Conservation (phyloP, 2,113 vertebrate species). For the Ailurus styani region DNA sequence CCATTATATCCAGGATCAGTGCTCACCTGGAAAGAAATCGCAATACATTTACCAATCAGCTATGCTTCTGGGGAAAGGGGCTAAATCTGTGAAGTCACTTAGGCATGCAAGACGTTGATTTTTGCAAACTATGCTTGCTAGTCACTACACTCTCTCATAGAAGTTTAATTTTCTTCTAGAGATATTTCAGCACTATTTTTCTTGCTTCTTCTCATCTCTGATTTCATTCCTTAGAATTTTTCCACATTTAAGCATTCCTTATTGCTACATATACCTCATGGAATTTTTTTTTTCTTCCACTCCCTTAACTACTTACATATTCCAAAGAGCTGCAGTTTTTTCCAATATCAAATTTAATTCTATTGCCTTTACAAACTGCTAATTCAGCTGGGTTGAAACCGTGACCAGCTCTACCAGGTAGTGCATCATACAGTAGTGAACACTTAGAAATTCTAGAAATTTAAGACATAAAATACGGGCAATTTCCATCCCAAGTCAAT, state of each 20-base stretch:
- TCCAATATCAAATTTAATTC: conserved; percentile 7
- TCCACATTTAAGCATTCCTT: conserved; percentile 37
- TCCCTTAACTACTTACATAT: conserved; percentile 19
- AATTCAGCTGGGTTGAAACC: neutral
- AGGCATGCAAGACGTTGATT: neutral
- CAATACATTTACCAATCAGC: neutral
- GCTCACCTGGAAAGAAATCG: neutral
- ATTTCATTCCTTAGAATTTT: conserved; percentile 54
- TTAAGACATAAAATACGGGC: neutral
- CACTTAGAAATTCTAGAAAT: neutral
- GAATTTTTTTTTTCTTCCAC: neutral
- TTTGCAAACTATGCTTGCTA: neutral
- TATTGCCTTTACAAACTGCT: neutral
- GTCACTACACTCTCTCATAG: neutral
- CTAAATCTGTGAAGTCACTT: neutral
- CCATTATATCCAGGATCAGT: neutral
- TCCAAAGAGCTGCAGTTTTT: conserved; percentile 28
- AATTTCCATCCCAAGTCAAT: neutral
- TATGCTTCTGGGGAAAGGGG: neutral
- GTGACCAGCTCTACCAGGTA: neutral
- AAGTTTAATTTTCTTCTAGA: conserved; percentile 1
- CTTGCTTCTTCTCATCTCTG: conserved; percentile 2
- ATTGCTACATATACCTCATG: conserved; percentile 33
- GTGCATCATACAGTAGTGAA: neutral
- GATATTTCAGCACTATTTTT: conserved; percentile 20